Percentiles rank a stretch among this genome's conserved stretches.
Conservation (phyloP, 2,113 vertebrate genomes). For the Peromyscus maniculatus region DNA sequence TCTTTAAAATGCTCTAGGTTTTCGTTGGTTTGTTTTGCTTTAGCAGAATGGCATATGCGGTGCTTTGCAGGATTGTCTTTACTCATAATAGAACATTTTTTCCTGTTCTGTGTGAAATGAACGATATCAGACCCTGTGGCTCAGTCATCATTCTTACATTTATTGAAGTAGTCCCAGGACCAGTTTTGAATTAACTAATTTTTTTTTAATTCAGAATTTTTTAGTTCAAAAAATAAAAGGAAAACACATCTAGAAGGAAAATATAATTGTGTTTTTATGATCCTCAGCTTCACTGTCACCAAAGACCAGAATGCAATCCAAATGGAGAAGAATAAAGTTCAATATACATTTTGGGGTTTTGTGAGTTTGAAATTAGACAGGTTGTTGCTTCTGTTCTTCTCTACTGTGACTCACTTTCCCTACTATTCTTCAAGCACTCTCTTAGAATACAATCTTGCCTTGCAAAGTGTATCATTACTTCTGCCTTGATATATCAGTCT, state of each 20-base stretch:
- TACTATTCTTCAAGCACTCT: constrained; percentile 70
- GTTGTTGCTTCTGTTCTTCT: constrained; percentile 67
- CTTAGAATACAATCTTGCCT: constrained; percentile 63
- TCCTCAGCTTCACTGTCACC: neutral
- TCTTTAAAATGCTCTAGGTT: constrained; percentile 50
- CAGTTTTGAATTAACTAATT: constrained; percentile 20
- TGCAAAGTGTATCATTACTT: constrained; percentile 71
- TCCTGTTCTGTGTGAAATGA: neutral
- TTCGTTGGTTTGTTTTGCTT: neutral
- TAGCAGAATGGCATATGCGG: neutral
- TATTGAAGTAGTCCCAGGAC: constrained; percentile 45
- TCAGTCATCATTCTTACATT: neutral
- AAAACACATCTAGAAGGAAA: neutral
- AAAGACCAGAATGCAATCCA: neutral
- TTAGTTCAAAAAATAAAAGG: constrained; percentile 10
- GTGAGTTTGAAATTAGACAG: neutral
- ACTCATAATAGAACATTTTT: constrained; percentile 37
- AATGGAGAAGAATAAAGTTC: neutral
- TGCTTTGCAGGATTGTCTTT: constrained; percentile 9
- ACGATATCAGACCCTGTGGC: neutral
- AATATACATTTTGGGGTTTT: neutral
- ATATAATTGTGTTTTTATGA: neutral
- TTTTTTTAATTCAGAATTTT: neutral
- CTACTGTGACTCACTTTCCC: constrained; percentile 68
- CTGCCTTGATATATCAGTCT: constrained; percentile 64